Base-by-base conservation (phyloP, 2,888 invertebrate species). In the Chymomyza fuscimana region DNA sequence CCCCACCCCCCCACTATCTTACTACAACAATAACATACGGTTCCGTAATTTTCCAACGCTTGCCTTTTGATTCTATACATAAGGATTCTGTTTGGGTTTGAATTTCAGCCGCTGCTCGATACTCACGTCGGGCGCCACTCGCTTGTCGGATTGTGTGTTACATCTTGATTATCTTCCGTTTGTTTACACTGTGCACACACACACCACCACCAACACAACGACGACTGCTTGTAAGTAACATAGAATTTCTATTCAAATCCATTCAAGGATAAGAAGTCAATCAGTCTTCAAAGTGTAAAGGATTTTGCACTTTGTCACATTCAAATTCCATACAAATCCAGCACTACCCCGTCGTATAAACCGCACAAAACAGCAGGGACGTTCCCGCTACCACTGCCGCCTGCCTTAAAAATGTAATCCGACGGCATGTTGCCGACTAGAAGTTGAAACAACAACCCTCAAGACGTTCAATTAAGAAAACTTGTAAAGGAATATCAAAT, bases 231-330 rank as follows among this genome's bases (percentile, higher is more conserved):
- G 46, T 62, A 52, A 54, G 40, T 67, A 67, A 54, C 87, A 79
- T 75, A 81, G 72, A 76, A 83, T 86, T 82, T 80, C 81, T 77
- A 89, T 90, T 88, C 82, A 82, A 89, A 88, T 89, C 80, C 78
- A 79, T 80, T 87, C 89, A 86, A 89, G 86, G 82, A 90, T 89
- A 89, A 88, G 89, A 88, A 90, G 90, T 88, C 90, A 88, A 88
- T 88, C 90, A 88, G 88, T 83, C 89, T 89, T 79, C 80, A 82
- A 87, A 89, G 90, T 89, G 84, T 81, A 70, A 85, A 89, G 86
- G 88, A 89, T 88, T 90, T 88, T 74, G 82, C 89, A 90, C 89
- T 89, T 89, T 80, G 80, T 85, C 80, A 87, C 83, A 88, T 81
- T 79, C 77, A 83, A 88, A 89, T 81, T 79, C 76, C 67, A 74